Evolutionary conservation across 1,140 invertebrate species (phyloP).

Genomic region (Choristoneura fumiferana): DNA sequence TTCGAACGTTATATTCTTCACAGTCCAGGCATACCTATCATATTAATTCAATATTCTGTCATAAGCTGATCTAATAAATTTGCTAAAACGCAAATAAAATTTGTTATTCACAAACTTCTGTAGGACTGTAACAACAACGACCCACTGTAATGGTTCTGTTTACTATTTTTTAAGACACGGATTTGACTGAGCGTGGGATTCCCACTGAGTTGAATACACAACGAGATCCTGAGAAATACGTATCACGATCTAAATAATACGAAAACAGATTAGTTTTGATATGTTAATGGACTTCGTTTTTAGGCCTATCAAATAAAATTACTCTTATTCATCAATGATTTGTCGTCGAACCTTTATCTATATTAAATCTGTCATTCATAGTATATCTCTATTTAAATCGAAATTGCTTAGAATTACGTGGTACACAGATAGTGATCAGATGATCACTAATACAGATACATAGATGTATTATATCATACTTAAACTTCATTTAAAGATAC

Average conservation of each 20-base stretch:
- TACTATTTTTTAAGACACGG: background rate
- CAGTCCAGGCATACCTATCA: too few species aligned
- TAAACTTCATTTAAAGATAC: too few species aligned
- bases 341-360: conserved; percentile 1
- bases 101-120: background rate
- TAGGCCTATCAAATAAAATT: background rate
- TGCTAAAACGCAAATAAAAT: background rate
- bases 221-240: background rate
- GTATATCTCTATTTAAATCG: conserved; percentile 5
- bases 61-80: too few species aligned
- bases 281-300: background rate
- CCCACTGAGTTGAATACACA: background rate
- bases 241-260: background rate
- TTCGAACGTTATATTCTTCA: too few species aligned
- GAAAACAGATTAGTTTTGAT: background rate
- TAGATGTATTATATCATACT: background rate
- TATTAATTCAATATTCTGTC: too few species aligned
- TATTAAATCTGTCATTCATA: conserved; percentile 12
- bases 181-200: conserved; percentile 6
- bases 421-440: conserved; percentile 4
- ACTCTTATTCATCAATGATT: background rate
- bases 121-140: background rate
- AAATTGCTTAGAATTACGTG: background rate
- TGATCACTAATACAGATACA: background rate
- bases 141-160: conserved; percentile 3